Percentiles rank a stretch among this genome's conserved stretches.
Evolutionary conservation across 2,888 invertebrate species (phyloP).

Genomic region (Coelogynopora nodosa): DNA sequence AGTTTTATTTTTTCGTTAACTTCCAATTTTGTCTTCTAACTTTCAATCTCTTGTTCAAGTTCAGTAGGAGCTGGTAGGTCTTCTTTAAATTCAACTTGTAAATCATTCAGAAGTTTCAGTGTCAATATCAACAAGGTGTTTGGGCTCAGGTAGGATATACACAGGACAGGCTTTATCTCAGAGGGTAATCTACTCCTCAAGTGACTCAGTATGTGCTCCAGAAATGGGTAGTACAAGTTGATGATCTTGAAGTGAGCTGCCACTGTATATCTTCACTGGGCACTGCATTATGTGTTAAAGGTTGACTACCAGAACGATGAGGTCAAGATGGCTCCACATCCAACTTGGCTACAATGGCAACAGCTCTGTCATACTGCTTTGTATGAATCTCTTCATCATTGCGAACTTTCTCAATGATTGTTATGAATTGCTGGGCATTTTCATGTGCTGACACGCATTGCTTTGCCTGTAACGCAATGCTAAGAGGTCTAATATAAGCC

Average conservation of each 20-base stretch:
- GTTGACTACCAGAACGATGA: not conserved
- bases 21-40: slow-evolving; percentile 11
- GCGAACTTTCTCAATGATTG: not conserved
- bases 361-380: not conserved
- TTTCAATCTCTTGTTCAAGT: slow-evolving; percentile 30
- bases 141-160: not conserved
- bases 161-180: not conserved
- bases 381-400: not conserved
- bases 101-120: not conserved
- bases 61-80: not conserved
- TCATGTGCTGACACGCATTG: not conserved
- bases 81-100: not conserved
- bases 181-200: not conserved
- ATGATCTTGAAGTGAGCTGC: too few species aligned
- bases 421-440: not conserved
- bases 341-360: not conserved
- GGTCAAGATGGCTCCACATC: not conserved
- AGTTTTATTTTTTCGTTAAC: not conserved
- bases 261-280: not conserved
- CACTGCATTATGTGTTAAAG: not conserved
- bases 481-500: not conserved
- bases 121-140: not conserved
- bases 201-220: not conserved
- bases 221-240: not conserved
- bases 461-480: not conserved